Percentiles rank a stretch among this genome's conserved stretches.
These are phyloP conservation scores for Melospiza melodia DNA, from an alignment of 2,113 vertebrate genomes.

Conservation along the genomic window DNA sequence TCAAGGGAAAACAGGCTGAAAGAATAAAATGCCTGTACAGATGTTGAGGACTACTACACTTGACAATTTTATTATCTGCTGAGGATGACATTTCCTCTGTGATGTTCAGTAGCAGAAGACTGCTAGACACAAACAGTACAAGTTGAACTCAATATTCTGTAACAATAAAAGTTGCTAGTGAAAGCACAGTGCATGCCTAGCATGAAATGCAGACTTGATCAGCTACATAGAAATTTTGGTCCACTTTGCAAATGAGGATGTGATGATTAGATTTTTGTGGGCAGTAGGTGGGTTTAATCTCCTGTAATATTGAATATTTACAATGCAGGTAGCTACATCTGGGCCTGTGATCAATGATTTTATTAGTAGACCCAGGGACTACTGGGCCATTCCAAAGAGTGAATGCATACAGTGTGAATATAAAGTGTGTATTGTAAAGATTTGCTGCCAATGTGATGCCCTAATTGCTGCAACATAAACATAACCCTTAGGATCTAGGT, in stretches of 20 bases:
- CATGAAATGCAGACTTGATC: background rate
- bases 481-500: background rate
- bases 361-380: background rate
- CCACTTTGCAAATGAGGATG: background rate
- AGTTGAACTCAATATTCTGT: background rate
- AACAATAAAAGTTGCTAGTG: background rate
- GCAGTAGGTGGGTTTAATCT: background rate
- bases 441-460: background rate
- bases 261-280: background rate
- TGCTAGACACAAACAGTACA: background rate
- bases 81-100: background rate
- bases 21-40: background rate
- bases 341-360: background rate
- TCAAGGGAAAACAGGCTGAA: background rate
- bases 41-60: background rate
- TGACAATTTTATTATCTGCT: background rate
- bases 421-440: background rate
- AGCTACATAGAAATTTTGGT: background rate
- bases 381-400: background rate
- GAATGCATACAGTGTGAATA: background rate
- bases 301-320: background rate
- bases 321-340: background rate
- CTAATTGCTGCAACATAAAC: background rate
- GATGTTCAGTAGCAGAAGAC: background rate
- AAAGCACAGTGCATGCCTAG: background rate